Conservation (phyloP, 2,888 invertebrate genomes). For the Nasonia oneida region DNA sequence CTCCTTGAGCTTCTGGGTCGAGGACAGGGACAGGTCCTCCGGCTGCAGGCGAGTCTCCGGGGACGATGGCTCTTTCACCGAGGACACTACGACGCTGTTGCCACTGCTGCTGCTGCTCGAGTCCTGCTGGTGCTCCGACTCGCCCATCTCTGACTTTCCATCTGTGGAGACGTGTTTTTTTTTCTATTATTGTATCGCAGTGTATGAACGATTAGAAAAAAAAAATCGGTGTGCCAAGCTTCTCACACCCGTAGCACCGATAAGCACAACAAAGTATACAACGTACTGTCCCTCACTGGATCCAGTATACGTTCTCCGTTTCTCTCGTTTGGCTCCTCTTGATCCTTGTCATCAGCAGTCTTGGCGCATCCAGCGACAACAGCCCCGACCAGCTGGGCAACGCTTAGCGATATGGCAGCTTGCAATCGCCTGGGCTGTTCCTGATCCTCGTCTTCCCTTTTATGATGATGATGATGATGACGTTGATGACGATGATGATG, state of each 20-base stretch:
- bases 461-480: background rate
- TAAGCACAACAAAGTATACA: background rate
- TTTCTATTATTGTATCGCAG: background rate
- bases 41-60: slow-evolving; percentile 73
- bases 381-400: slow-evolving; percentile 74
- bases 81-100: slow-evolving; percentile 3
- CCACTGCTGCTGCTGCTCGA: slow-evolving; percentile 1
- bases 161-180: slow-evolving; percentile 50
- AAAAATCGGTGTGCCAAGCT: no score
- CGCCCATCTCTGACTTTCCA: slow-evolving; percentile 63
- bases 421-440: slow-evolving; percentile 41
- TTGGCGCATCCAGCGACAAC: slow-evolving; percentile 66
- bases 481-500: slow-evolving; percentile 52
- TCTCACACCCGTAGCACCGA: no score
- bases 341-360: slow-evolving; percentile 40
- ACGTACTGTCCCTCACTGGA: slow-evolving; percentile 38
- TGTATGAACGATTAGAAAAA: no score
- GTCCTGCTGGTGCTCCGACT: slow-evolving; percentile 56
- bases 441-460: slow-evolving; percentile 38
- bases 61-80: slow-evolving; percentile 65
- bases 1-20: slow-evolving; percentile 54
- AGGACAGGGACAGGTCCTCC: slow-evolving; percentile 73
- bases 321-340: background rate
- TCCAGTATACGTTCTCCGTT: background rate
- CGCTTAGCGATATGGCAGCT: slow-evolving; percentile 73